These are phyloP conservation scores for Creontiades dilutus DNA, from an alignment of 2,888 invertebrate genomes.

Conservation along the genomic window DNA sequence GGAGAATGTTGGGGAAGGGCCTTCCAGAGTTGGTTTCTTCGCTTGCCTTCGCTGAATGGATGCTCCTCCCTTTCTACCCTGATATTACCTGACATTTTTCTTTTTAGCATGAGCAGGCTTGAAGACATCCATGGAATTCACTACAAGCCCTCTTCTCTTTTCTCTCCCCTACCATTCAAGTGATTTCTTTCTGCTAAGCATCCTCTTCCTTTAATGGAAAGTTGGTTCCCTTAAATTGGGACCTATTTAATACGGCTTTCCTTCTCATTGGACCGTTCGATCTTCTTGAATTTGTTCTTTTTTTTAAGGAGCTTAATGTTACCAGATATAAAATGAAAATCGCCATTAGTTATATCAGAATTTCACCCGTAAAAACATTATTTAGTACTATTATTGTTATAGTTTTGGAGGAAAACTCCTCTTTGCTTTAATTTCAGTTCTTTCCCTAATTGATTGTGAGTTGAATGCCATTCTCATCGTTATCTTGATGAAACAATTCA, in stretches of 20 bases:
- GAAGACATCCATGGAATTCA: constrained; percentile 60
- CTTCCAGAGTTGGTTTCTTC: constrained; percentile 38
- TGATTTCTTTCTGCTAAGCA: constrained; percentile 33
- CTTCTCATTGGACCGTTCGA: not conserved
- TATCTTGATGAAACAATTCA: no score
- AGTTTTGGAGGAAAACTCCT: no score
- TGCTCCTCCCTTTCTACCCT: constrained; percentile 10
- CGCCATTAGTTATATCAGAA: no score
- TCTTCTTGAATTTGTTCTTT: not conserved
- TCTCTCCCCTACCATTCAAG: constrained; percentile 16
- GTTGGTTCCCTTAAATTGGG: constrained; percentile 44
- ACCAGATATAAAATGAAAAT: not conserved
- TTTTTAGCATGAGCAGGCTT: constrained; percentile 49
- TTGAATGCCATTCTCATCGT: no score
- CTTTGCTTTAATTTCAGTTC: no score
- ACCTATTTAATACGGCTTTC: not conserved
- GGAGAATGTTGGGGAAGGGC: constrained; percentile 44
- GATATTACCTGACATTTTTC: constrained; percentile 65
- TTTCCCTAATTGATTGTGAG: no score
- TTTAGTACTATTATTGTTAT: no score
- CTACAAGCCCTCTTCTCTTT: constrained; percentile 58
- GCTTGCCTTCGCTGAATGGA: constrained; percentile 33
- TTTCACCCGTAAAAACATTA: no score
- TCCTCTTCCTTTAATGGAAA: constrained; percentile 27
- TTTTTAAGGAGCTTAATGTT: not conserved